Percentiles rank a stretch among this genome's conserved stretches.
These are phyloP conservation scores for Sorex araneus DNA, from an alignment of 2,113 vertebrate species.

Conservation along the genomic window DNA sequence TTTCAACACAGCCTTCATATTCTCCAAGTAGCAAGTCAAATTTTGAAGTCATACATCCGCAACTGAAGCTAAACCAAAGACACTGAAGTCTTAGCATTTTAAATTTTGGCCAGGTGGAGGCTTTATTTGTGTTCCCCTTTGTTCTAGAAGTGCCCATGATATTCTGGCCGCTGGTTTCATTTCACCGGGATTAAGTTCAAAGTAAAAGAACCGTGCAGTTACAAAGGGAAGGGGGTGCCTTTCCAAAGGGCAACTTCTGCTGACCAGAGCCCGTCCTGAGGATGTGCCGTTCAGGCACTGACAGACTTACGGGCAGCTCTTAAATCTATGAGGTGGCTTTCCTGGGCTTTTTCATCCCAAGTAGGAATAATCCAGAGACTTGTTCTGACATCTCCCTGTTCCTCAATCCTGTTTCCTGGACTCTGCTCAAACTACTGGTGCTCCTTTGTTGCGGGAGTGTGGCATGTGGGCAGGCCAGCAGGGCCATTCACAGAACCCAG, in stretches of 20 bases:
- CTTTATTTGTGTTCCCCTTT: conserved; percentile 24
- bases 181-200: conserved; percentile 35
- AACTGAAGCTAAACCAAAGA: conserved; percentile 29
- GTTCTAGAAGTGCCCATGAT: neutral
- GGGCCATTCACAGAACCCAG: too few relatives aligned
- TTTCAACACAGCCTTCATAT: conserved; percentile 51
- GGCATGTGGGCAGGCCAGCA: too few relatives aligned
- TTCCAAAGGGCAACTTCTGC: neutral
- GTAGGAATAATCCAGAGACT: neutral
- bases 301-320: neutral
- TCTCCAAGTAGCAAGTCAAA: conserved; percentile 14
- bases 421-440: neutral
- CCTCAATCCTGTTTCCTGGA: too few relatives aligned
- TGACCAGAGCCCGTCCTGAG: neutral
- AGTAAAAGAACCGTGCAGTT: neutral
- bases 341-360: neutral
- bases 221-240: neutral
- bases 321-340: neutral
- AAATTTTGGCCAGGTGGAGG: neutral
- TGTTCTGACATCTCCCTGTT: neutral
- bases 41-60: conserved; percentile 7
- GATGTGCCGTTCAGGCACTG: neutral
- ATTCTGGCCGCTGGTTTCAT: neutral
- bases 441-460: too few relatives aligned
- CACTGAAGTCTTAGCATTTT: neutral